Evolutionary conservation across 2,888 invertebrate genomes (phyloP).

Genomic region (Linyphia triangularis): DNA sequence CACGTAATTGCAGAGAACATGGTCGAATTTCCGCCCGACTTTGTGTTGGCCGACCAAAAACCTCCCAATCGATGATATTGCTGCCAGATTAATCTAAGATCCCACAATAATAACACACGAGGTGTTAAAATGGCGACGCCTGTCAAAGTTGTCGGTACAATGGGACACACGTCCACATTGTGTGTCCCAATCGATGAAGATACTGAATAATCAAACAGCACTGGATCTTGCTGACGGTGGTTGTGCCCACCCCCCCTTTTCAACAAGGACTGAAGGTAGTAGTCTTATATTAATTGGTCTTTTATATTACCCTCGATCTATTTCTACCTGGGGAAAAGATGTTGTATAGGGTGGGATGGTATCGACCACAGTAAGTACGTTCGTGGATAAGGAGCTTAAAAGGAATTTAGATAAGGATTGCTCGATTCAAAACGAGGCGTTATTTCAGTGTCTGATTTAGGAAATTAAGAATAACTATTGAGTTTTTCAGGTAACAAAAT

Average conservation of each 20-base stretch:
- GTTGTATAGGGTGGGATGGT: constrained; percentile 9
- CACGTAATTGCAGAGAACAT: background rate
- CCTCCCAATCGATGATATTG: constrained; percentile 37
- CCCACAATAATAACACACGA: constrained; percentile 20
- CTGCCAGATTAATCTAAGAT: constrained; percentile 55
- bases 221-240: no score
- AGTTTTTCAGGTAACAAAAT: no score
- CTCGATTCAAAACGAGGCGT: no score
- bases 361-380: constrained; percentile 57
- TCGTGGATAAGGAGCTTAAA: constrained; percentile 40
- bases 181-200: constrained; percentile 36
- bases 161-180: constrained; percentile 37
- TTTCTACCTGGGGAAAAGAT: constrained; percentile 23
- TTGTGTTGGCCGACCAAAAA: background rate
- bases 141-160: constrained; percentile 39
- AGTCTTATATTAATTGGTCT: constrained; percentile 72
- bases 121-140: constrained; percentile 69
- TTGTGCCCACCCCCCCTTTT: no score
- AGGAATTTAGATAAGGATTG: no score
- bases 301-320: constrained; percentile 49
- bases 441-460: no score
- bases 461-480: no score
- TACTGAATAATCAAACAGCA: constrained; percentile 67
- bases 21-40: background rate
- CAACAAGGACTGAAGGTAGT: no score